Base-by-base conservation (phyloP, 1,140 invertebrate species). In the Rhyacophila brunnea region DNA sequence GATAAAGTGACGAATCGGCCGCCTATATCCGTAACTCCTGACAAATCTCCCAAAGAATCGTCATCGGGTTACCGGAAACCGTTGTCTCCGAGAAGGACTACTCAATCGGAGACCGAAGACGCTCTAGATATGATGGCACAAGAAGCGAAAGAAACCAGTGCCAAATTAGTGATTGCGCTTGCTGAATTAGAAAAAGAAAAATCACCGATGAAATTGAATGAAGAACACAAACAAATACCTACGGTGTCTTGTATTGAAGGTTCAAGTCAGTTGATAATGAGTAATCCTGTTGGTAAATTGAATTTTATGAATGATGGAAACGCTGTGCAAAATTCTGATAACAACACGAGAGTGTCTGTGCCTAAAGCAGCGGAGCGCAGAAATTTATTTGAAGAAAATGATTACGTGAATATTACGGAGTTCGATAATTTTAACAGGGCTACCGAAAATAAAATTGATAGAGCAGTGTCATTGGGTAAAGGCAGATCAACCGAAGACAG, bases 61-160 rank as follows among this genome's bases (percentile, higher is more conserved):
- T 28, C 23, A 5, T 28, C 23, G 4, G 23, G 3, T 9, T 28
- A 28, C 9, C 23, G 23, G 9, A 28, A 13, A 40, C 15, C 11
- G 3, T 11, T 13, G 38, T 40, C 15, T 42, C 50, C 50, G 9
- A 38, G 13, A 23, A 3, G n/a, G 14, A 40, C 19, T 42, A 59
- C 75, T 73, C 35, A 78, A 68, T 74, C 75, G 52, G 74, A 78
- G 67, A 76, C 82, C 69, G 79, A 82, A 62, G 80, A 82, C 63
- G 80, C 80, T 13, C 68, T 83, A 14, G 81, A 80, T 64, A 80
- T 79, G 70, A 75, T 83, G 45, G 81, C 81, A 9, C 75, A 80
- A 68, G 81, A 83, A 75, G 81, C 81, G 28, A 81, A 82, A 71
- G 75, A 79, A 58, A 79, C 77, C 38, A 79, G 75, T 64, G 77